These are phyloP conservation scores for Serilophus lunatus DNA, from an alignment of 2,113 vertebrate species.

Conservation along the genomic window DNA sequence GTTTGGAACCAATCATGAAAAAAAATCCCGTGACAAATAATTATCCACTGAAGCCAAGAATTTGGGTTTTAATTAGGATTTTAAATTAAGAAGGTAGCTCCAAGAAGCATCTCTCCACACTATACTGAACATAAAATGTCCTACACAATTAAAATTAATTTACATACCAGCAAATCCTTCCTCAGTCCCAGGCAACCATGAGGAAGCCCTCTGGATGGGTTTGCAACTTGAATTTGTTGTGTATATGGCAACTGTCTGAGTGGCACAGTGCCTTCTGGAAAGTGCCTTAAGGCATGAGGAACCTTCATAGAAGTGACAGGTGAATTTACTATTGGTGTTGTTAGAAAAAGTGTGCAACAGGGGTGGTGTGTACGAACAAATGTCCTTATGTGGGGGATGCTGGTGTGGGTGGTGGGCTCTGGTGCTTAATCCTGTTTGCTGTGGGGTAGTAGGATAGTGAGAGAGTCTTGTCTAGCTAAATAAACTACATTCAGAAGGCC, in stretches of 20 bases:
- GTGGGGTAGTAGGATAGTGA: neutral
- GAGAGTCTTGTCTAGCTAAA: neutral
- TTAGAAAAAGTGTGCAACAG: neutral
- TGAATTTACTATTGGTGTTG: neutral
- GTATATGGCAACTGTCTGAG: neutral
- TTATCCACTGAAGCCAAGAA: neutral
- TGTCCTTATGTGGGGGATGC: neutral
- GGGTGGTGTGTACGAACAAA: neutral
- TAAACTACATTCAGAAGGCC: neutral
- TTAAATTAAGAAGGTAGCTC: neutral
- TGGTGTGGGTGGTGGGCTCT: neutral
- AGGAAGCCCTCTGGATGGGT: neutral
- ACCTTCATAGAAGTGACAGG: neutral
- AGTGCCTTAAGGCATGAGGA: neutral
- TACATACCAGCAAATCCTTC: neutral
- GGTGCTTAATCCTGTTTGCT: neutral
- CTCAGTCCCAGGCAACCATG: rapidly evolving
- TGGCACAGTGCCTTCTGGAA: neutral
- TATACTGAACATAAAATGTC: neutral
- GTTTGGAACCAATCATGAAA: neutral
- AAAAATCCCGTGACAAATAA: neutral
- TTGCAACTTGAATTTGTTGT: neutral
- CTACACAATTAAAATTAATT: neutral
- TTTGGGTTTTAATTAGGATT: neutral
- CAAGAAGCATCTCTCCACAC: neutral